A percentile compares a stretch with the other conserved stretches of the same genome.
Conservation (phyloP, 1,140 invertebrate species). For the Philaenus spumarius region DNA sequence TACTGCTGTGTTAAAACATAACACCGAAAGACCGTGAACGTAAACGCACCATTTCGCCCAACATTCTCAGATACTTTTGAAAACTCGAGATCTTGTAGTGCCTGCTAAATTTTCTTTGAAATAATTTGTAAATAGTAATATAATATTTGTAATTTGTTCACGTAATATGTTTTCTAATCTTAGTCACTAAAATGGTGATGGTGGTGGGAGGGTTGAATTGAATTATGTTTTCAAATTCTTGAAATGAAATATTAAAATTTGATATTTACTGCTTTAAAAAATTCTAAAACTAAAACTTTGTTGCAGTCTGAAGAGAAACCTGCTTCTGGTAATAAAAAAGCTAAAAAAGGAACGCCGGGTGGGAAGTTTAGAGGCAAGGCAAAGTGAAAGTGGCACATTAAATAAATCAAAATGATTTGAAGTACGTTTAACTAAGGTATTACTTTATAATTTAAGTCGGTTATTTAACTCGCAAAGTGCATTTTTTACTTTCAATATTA, state of each 20-base stretch:
- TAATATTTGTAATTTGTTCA: background rate
- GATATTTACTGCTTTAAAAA: background rate
- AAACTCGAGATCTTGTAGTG: no score
- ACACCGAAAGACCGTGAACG: no score
- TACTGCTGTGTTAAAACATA: no score
- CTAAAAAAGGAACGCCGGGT: background rate
- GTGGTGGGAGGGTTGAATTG: no score
- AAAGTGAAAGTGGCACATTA: conserved; percentile 2
- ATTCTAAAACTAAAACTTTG: background rate
- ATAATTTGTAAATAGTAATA: background rate
- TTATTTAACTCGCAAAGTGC: no score
- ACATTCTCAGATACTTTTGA: no score
- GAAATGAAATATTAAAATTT: background rate
- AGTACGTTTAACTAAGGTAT: no score
- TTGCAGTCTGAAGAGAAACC: conserved; percentile 3
- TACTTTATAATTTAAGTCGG: no score
- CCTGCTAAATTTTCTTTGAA: no score
- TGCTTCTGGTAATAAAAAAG: background rate
- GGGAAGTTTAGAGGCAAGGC: conserved; percentile 7
- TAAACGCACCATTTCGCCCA: no score
- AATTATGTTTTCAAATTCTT: background rate
- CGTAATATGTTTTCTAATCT: background rate
- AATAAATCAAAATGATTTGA: no score
- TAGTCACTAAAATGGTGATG: background rate
- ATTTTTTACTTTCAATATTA: no score